These are phyloP conservation scores for Geophilus truncorum DNA, from an alignment of 2,888 invertebrate species.

Conservation along the genomic window DNA sequence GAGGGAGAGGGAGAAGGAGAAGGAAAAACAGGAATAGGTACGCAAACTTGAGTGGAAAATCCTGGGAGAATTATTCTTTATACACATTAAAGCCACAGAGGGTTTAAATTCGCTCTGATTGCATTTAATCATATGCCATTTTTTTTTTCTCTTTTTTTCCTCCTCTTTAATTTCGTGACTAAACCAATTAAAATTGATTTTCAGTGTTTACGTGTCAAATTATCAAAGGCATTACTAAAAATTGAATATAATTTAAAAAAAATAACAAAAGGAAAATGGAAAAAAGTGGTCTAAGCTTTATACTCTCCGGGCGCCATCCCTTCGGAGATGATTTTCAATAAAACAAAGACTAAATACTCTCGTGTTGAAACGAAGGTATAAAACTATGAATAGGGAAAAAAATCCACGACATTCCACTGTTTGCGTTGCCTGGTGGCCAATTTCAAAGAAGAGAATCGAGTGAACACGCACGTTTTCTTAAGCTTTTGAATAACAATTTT, in stretches of 20 bases:
- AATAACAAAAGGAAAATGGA: too few species aligned
- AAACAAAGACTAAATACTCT: neutral
- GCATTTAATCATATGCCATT: neutral
- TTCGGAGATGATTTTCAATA: neutral
- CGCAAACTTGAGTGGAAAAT: neutral
- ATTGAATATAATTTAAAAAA: too few species aligned
- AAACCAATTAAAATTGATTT: conserved; percentile 4
- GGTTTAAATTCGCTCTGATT: too few species aligned
- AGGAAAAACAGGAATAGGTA: neutral
- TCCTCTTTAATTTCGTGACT: neutral
- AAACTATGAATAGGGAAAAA: neutral
- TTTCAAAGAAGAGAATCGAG: neutral
- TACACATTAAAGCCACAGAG: too few species aligned
- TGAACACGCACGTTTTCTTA: conserved; percentile 4
- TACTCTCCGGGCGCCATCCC: too few species aligned
- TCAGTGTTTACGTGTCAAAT: neutral
- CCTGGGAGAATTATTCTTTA: neutral
- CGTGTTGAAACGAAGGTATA: neutral
- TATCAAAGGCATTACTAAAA: neutral
- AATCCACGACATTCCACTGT: neutral
- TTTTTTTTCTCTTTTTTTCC: too few species aligned
- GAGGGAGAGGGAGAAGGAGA: conserved; percentile 13
- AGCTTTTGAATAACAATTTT: neutral
- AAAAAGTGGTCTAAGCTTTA: too few species aligned
- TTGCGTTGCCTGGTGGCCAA: conserved; percentile 3